Conservation (phyloP, 2,888 invertebrate species). For the Baccha elongata region DNA sequence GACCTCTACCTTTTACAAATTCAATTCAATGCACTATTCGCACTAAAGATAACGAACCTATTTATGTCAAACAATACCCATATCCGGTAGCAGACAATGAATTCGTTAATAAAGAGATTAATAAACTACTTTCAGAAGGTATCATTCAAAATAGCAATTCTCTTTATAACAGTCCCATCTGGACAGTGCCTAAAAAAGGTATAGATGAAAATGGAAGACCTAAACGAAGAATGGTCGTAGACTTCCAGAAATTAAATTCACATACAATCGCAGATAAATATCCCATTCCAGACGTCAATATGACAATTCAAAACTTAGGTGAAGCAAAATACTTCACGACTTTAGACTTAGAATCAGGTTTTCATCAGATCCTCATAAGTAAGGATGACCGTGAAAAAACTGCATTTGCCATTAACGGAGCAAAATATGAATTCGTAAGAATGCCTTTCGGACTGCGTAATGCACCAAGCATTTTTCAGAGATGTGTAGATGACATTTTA, state of each 20-base stretch:
- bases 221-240: background rate
- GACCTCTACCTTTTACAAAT: slow-evolving; percentile 3
- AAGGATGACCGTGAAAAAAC: too few relatives aligned
- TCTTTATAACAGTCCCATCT: too few relatives aligned
- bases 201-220: background rate
- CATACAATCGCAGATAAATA: too few relatives aligned
- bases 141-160: slow-evolving; percentile 9
- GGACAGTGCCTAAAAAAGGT: slow-evolving; percentile 7
- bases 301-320: too few relatives aligned
- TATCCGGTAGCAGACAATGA: slow-evolving; percentile 5
- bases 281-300: too few relatives aligned
- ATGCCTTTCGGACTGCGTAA: slow-evolving; percentile 6
- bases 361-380: too few relatives aligned
- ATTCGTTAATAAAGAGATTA: slow-evolving; percentile 14
- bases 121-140: background rate
- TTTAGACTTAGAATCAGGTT: too few relatives aligned
- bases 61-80: slow-evolving; percentile 30
- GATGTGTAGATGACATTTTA: too few relatives aligned
- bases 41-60: slow-evolving; percentile 7
- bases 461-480: slow-evolving; percentile 4
- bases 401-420: too few relatives aligned
- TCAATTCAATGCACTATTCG: background rate
- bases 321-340: too few relatives aligned
- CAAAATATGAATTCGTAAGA: too few relatives aligned
- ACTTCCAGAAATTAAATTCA: too few relatives aligned